phyloP scores from a whole-genome alignment of 2,888 invertebrate species.

The Siphonodentalium dalli region DNA sequence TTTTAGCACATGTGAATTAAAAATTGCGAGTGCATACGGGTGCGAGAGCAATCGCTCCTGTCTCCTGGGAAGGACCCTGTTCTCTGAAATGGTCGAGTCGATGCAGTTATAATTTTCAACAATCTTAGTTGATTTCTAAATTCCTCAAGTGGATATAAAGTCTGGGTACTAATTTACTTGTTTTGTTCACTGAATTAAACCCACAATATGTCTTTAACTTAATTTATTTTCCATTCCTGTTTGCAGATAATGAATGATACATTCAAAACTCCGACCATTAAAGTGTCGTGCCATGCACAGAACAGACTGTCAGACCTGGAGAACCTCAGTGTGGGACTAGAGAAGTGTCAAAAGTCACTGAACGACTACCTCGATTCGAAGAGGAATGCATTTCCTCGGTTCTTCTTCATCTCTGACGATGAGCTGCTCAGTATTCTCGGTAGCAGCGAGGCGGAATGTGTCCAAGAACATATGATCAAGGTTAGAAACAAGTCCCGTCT shows the following conservation, averaged over 20 bases:
- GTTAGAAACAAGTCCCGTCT: conserved; percentile 68
- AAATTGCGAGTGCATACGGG: too few relatives aligned
- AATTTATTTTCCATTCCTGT: not conserved
- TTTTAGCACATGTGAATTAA: too few relatives aligned
- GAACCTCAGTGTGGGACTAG: conserved; percentile 77
- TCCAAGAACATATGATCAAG: conserved; percentile 93
- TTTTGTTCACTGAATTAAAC: too few relatives aligned
- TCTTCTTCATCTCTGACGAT: conserved; percentile 93
- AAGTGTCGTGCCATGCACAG: conserved; percentile 78
- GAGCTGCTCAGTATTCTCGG: conserved; percentile 89
- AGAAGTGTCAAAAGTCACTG: conserved; percentile 89
- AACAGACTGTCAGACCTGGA: conserved; percentile 81
- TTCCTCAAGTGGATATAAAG: too few relatives aligned
- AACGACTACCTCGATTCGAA: conserved; percentile 90
- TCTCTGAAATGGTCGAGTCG: too few relatives aligned
- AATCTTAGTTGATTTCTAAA: too few relatives aligned
- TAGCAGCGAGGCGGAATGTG: conserved; percentile 81
- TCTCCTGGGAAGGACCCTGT: too few relatives aligned
- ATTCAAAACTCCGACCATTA: conserved; percentile 79
- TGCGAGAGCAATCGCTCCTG: too few relatives aligned
- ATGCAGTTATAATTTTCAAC: too few relatives aligned
- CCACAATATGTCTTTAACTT: too few relatives aligned
- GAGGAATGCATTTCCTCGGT: conserved; percentile 85
- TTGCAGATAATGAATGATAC: conserved; percentile 83
- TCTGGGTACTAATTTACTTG: too few relatives aligned